phyloP scores from a whole-genome alignment of 2,113 vertebrate genomes.

The Rhabdornis inornatus region DNA sequence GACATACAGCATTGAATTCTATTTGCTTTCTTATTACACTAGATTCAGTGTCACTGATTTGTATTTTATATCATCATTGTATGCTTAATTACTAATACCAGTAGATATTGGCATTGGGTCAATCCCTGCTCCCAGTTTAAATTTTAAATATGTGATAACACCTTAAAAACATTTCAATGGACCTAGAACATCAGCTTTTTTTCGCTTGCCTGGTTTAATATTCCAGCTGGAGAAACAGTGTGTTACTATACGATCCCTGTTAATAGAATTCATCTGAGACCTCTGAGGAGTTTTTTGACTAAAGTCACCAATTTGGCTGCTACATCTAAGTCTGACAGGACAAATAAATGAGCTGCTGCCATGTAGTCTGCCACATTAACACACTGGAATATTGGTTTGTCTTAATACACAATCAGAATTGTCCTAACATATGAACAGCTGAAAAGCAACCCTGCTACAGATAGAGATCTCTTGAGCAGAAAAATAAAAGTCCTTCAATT shows the following conservation, averaged over 20 bases:
- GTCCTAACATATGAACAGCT: background rate
- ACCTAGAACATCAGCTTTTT: background rate
- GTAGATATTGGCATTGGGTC: background rate
- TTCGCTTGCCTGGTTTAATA: background rate
- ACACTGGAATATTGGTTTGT: background rate
- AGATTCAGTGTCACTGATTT: background rate
- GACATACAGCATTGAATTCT: background rate
- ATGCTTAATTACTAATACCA: background rate
- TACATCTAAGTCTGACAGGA: background rate
- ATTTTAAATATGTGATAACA: background rate
- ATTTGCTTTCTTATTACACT: background rate
- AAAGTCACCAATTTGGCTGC: background rate
- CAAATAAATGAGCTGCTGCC: background rate
- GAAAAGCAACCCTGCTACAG: background rate
- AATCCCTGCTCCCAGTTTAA: background rate
- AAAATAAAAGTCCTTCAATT: background rate
- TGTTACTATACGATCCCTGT: background rate
- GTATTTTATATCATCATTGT: background rate
- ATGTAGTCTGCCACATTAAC: background rate
- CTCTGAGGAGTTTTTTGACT: background rate
- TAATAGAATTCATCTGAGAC: background rate
- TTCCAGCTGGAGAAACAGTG: background rate
- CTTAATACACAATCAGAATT: background rate
- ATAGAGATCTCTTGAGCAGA: background rate
- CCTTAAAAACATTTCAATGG: background rate